phyloP scores from a whole-genome alignment of 2,797 vertebrate genomes.

The Catamblyrhynchus diadema region DNA sequence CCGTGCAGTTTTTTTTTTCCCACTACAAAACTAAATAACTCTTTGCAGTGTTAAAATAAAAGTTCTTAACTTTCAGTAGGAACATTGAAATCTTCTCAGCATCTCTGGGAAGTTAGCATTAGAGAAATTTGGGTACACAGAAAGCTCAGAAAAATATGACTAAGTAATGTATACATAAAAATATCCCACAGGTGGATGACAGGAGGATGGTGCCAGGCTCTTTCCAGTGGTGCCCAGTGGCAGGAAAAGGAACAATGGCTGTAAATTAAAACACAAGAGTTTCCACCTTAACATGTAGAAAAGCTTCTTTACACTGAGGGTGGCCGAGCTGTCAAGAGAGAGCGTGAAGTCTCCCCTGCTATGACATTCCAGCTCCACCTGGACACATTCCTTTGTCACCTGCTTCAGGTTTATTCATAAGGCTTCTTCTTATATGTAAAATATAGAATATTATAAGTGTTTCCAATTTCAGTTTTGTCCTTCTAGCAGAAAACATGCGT shows the following conservation, averaged over 20 bases:
- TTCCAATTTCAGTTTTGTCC: neutral
- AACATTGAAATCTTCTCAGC: neutral
- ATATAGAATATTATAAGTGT: neutral
- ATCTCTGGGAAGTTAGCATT: neutral
- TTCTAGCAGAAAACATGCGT: neutral
- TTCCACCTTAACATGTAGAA: neutral
- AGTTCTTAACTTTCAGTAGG: neutral
- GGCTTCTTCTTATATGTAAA: neutral
- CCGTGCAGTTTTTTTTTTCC: fast-evolving
- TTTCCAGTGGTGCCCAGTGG: neutral
- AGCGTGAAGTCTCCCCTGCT: fast-evolving
- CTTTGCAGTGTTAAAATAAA: neutral
- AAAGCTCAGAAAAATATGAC: neutral
- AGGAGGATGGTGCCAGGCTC: neutral
- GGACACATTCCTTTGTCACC: neutral
- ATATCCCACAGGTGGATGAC: neutral
- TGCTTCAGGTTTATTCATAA: neutral
- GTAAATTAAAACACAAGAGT: neutral
- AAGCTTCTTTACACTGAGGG: neutral
- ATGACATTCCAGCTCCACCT: neutral
- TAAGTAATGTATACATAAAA: neutral
- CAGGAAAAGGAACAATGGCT: fast-evolving
- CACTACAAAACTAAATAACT: neutral
- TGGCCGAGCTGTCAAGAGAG: neutral
- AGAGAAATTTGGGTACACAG: neutral